Evolutionary conservation across 2,113 vertebrate genomes (phyloP).

Genomic region (Alosa alosa): DNA sequence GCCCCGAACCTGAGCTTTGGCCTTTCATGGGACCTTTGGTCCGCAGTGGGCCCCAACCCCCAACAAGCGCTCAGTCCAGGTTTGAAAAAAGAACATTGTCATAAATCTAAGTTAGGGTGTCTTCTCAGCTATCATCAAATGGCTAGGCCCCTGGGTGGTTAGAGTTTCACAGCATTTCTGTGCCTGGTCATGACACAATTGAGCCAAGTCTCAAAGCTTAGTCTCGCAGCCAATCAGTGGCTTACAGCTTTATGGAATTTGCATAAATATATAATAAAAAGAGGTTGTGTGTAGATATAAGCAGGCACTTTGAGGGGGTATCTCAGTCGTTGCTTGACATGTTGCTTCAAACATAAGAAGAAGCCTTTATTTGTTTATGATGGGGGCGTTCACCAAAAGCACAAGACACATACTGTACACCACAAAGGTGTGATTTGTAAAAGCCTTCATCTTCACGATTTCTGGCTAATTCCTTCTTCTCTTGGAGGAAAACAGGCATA

Average conservation of each 20-base stretch:
- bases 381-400: not conserved
- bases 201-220: not conserved
- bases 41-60: not conserved
- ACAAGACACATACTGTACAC: not conserved
- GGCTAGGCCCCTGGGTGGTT: slow-evolving; percentile 49
- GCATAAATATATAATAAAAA: not conserved
- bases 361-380: not conserved
- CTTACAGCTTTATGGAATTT: not conserved
- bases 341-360: not conserved
- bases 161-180: slow-evolving; percentile 49
- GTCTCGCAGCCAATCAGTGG: not conserved
- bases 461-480: not conserved
- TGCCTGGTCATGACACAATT: slow-evolving; percentile 49
- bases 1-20: slow-evolving; percentile 10
- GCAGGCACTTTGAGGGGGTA: not conserved
- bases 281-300: not conserved
- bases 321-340: not conserved
- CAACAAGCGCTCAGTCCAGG: slow-evolving; percentile 32
- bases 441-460: not conserved
- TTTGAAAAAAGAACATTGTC: slow-evolving; percentile 44
- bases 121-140: slow-evolving; percentile 57
- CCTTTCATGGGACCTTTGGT: slow-evolving; percentile 21
- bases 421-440: not conserved
- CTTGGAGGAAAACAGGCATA: not conserved
- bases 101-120: slow-evolving; percentile 54